Evolutionary conservation across 2,797 vertebrate genomes (phyloP), one percentile per base, ranked within the genome.

Genomic region (Neopelma chrysocephalum): DNA sequence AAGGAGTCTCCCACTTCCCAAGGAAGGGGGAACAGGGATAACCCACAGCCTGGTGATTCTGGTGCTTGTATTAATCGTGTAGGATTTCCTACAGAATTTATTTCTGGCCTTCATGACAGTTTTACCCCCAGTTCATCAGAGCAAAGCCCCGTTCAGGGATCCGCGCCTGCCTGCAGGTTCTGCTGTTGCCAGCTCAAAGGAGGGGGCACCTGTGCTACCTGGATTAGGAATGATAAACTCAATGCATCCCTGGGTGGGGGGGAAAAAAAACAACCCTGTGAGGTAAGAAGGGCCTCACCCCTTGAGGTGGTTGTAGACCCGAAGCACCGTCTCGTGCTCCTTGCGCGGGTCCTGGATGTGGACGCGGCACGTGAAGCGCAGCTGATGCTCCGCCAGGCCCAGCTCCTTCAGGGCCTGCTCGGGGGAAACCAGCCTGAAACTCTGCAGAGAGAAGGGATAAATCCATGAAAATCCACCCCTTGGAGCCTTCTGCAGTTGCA

Each of bases 351-450:
- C 99, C 36, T 99, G 99, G 20, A 99, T 98, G 96, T 99, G 99
- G 60, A 99, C 98, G 0, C 99, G 99, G 96, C 99, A 99, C 71
- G 99, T 99, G 97, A 99, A 99, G 38, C 99, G 98, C 82, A 99
- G 89, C 98, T 99, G 99, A 81, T 99, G 99, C 51, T 99, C 99
- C 0, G 98, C 98, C 68, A 99, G 98, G 56, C 99, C 99, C 88
- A 99, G 98, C 96, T 99, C 99, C 91, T 99, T 99, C 90, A 99
- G 96, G 3, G 99, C 99, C 97, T 99, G 99, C 95, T 99, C 99
- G 0, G 99, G 98, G 15, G 98, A 99, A 40, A 99, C 98, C 90
- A 99, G 98, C 82, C 99, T 98, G 97, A 99, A 98, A 89, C 97
- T 99, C 99, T 99, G 93, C 4, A 26, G 9, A 11, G 45, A 26